phyloP scores from a whole-genome alignment of 2,113 vertebrate species.

The Procapra przewalskii region DNA sequence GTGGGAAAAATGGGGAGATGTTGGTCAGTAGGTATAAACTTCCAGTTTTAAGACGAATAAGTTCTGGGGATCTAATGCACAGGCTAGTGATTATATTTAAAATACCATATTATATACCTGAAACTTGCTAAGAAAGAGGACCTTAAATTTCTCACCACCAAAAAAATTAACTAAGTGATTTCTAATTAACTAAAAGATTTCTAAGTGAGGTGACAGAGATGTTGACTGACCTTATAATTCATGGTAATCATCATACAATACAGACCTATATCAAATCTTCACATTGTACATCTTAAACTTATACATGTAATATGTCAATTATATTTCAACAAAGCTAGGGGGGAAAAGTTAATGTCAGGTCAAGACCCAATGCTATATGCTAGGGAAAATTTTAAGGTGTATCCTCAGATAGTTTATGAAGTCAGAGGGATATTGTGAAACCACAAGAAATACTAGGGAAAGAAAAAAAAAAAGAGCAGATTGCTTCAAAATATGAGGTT shows the following conservation, averaged over 20 bases:
- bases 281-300: neutral
- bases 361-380: neutral
- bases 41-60: neutral
- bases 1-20: neutral
- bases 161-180: neutral
- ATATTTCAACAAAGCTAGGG: neutral
- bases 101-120: neutral
- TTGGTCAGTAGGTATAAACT: neutral
- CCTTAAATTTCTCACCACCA: neutral
- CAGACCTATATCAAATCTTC: neutral
- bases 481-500: conserved; percentile 9
- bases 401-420: neutral
- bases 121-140: neutral
- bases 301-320: neutral
- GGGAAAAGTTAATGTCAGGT: neutral
- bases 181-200: too few species aligned
- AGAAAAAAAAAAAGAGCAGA: neutral
- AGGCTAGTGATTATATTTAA: neutral
- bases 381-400: neutral
- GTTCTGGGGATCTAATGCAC: neutral
- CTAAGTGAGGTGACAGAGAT: neutral
- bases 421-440: neutral
- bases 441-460: neutral
- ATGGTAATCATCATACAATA: neutral
- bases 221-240: neutral